phyloP scores from a whole-genome alignment of 2,113 vertebrate genomes.

The Phalacrocorax carbo region DNA sequence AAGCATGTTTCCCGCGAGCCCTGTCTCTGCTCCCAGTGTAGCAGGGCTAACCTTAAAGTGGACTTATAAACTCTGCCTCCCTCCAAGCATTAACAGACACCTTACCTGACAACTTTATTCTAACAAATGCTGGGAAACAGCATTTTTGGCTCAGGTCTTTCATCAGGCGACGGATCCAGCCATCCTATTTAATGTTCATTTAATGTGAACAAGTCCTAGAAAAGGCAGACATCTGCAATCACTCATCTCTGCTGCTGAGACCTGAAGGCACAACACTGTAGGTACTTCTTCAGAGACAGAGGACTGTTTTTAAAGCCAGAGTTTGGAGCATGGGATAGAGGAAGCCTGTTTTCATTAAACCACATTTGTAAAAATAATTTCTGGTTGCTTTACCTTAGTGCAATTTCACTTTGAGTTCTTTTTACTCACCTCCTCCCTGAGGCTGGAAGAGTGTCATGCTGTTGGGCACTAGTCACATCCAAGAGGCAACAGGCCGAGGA shows the following conservation, averaged over 20 bases:
- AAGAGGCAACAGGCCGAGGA: background rate
- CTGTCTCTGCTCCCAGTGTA: background rate
- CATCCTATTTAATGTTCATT: background rate
- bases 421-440: background rate
- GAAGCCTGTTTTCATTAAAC: background rate
- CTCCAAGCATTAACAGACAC: background rate
- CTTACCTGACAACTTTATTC: background rate
- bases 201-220: background rate
- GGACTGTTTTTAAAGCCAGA: background rate
- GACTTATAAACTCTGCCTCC: rapidly evolving
- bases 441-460: rapidly evolving
- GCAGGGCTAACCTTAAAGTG: background rate
- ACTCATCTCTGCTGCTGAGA: background rate
- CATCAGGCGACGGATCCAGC: rapidly evolving
- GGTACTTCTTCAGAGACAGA: background rate
- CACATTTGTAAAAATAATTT: background rate
- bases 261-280: background rate
- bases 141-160: background rate
- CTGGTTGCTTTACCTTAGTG: background rate
- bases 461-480: background rate
- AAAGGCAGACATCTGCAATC: background rate
- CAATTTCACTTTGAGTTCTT: background rate
- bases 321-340: background rate
- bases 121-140: background rate
- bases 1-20: background rate